Conservation (phyloP, 2,113 vertebrate species). For the Bujurquina vittata region DNA sequence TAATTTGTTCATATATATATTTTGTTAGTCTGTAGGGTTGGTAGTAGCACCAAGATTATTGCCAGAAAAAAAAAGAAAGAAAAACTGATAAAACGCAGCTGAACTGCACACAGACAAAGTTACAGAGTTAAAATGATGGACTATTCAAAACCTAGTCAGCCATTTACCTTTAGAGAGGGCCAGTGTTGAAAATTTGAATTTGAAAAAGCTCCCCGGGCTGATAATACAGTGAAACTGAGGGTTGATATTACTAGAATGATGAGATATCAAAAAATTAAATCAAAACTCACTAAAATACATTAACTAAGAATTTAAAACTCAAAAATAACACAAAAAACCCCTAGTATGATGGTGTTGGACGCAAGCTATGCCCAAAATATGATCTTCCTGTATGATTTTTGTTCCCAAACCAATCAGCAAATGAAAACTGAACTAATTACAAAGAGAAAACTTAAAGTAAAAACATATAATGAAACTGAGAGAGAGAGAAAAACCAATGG, state of each 20-base stretch:
- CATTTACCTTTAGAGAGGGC: neutral
- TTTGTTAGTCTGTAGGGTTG: neutral
- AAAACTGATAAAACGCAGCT: no score
- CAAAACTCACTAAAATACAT: no score
- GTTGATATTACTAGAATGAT: no score
- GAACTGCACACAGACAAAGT: no score
- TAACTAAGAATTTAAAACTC: no score
- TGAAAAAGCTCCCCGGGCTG: no score
- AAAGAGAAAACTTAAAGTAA: neutral
- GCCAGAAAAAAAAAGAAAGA: no score
- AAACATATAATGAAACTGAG: neutral
- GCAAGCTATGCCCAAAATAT: neutral
- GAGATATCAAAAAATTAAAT: no score
- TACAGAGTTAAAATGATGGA: no score
- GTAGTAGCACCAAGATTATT: no score
- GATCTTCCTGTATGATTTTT: neutral
- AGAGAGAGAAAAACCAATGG: neutral
- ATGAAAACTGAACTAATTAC: neutral
- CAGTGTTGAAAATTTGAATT: neutral
- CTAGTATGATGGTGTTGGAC: neutral
- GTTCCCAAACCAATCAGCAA: neutral
- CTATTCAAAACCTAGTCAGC: neutral
- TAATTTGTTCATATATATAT: neutral
- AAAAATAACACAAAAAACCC: neutral
- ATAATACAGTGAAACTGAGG: no score